Evolutionary conservation across 1,140 invertebrate species (phyloP).

Genomic region (Harpegnathos saltator): DNA sequence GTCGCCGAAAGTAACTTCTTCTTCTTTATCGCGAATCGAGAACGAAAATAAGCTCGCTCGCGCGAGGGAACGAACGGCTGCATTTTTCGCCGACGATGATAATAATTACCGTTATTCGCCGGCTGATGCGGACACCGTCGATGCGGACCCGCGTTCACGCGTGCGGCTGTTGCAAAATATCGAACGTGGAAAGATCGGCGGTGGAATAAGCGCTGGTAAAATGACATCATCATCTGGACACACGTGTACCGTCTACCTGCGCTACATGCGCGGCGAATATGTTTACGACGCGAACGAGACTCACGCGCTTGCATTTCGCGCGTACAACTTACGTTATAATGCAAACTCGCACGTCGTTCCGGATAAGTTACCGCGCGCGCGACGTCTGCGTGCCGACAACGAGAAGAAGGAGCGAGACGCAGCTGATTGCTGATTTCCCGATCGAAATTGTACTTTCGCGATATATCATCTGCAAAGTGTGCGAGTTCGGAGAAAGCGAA

Average conservation of each 20-base stretch:
- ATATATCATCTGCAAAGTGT: not conserved
- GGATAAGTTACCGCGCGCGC: not conserved
- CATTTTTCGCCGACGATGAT: not conserved
- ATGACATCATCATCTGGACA: constrained; percentile 68
- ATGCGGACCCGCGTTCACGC: not conserved
- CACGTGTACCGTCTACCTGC: constrained; percentile 71
- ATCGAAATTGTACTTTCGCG: not conserved
- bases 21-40: not conserved
- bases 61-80: not conserved
- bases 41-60: not conserved
- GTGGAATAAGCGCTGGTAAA: constrained; percentile 42
- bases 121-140: not conserved
- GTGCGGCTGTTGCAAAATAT: constrained; percentile 20
- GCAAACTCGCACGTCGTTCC: constrained; percentile 21
- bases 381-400: not conserved
- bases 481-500: not conserved
- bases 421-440: not conserved
- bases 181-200: constrained; percentile 64
- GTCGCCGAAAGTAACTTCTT: not conserved
- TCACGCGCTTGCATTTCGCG: constrained; percentile 47
- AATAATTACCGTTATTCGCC: not conserved
- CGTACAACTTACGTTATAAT: not conserved
- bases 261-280: constrained; percentile 18
- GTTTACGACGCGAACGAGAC: constrained; percentile 40
- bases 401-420: not conserved